Percentiles rank a stretch among this genome's conserved stretches.
phyloP scores from a whole-genome alignment of 2,888 invertebrate genomes.

The Platypus cylindrus region DNA sequence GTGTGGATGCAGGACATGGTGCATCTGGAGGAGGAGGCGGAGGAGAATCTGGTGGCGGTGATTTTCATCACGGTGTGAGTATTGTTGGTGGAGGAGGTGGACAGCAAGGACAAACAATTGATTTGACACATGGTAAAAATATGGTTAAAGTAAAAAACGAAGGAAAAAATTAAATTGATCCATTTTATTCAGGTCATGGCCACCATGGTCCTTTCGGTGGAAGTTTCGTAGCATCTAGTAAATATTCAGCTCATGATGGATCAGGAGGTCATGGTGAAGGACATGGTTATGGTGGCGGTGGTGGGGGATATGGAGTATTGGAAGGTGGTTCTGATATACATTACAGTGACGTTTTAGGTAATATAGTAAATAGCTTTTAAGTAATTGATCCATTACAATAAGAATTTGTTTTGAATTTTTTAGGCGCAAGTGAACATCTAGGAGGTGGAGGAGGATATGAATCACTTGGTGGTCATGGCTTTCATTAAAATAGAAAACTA shows the following conservation, averaged over 20 bases:
- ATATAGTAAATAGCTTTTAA: too few relatives aligned
- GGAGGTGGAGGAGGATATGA: too few relatives aligned
- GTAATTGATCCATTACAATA: background rate
- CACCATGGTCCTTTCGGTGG: conserved; percentile 22
- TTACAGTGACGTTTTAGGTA: conserved; percentile 23
- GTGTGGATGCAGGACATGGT: conserved; percentile 8
- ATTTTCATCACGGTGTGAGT: conserved; percentile 24
- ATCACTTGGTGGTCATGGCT: conserved; percentile 9
- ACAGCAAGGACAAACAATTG: conserved; percentile 19
- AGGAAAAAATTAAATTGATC: background rate
- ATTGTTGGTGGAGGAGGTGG: conserved; percentile 21
- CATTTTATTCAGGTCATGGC: conserved; percentile 14
- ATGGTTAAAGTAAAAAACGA: background rate
- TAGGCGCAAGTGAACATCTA: conserved; percentile 11
- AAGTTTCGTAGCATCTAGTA: conserved; percentile 23
- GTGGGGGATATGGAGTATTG: conserved; percentile 13
- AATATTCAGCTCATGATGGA: conserved; percentile 20
- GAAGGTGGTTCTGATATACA: conserved; percentile 20
- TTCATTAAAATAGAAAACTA: too few relatives aligned
- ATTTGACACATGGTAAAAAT: conserved; percentile 20
- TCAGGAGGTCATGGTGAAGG: conserved; percentile 13
- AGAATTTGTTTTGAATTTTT: conserved; percentile 2
- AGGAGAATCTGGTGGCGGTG: conserved; percentile 19
- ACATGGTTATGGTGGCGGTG: conserved; percentile 7
- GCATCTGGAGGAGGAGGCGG: conserved; percentile 12